Conservation (phyloP, 2,888 invertebrate genomes). For the Ectropis crepuscularia region DNA sequence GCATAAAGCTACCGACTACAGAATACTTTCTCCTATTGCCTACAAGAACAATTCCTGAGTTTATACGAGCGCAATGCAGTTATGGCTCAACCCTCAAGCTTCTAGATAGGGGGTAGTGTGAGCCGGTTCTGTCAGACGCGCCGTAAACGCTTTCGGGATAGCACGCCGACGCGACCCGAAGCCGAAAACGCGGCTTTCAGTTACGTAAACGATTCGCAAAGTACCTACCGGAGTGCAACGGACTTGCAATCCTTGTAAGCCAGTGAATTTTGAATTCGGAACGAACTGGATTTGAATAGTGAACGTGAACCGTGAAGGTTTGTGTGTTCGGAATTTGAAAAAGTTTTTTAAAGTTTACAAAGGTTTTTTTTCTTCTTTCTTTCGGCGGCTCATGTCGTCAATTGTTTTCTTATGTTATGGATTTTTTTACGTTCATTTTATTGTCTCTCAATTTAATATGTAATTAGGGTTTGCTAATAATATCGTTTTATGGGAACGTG, state of each 20-base stretch:
- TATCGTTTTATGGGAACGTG: constrained; percentile 23
- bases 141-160: constrained; percentile 68
- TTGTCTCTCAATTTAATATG: constrained; percentile 32
- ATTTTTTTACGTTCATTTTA: constrained; percentile 18
- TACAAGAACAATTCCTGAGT: constrained; percentile 26
- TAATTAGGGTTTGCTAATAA: constrained; percentile 36
- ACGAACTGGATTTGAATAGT: constrained; percentile 43
- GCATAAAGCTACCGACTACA: background rate
- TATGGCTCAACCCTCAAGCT: constrained; percentile 51
- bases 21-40: constrained; percentile 3
- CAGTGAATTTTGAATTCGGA: constrained; percentile 45
- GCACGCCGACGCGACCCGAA: constrained; percentile 59
- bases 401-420: constrained; percentile 9
- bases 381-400: constrained; percentile 8
- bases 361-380: constrained; percentile 29
- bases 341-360: constrained; percentile 24
- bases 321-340: constrained; percentile 44
- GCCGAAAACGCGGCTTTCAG: constrained; percentile 46
- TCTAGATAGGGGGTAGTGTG: constrained; percentile 53
- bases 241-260: constrained; percentile 25
- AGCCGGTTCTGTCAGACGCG: constrained; percentile 69
- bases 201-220: constrained; percentile 59
- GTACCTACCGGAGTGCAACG: constrained; percentile 26
- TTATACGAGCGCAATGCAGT: constrained; percentile 76
- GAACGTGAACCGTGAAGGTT: constrained; percentile 60